phyloP scores from a whole-genome alignment of 2,113 vertebrate species.

The Lepus americanus region DNA sequence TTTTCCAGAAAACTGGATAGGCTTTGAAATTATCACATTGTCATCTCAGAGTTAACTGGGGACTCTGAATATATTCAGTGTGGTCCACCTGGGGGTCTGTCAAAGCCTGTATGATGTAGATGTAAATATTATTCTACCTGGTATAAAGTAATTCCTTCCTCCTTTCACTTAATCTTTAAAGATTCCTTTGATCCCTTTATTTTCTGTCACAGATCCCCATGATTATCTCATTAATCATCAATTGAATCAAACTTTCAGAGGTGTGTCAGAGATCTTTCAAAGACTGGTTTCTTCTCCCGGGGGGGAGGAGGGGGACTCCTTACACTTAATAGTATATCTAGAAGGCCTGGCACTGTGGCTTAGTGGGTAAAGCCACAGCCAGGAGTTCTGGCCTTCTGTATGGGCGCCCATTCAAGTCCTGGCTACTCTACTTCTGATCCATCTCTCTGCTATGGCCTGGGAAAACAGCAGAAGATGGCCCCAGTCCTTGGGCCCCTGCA shows the following conservation, averaged over 20 bases:
- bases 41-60: neutral
- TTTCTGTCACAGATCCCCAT: neutral
- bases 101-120: neutral
- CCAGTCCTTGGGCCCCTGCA: too few relatives aligned
- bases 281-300: neutral
- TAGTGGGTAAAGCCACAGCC: too few relatives aligned
- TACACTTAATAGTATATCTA: neutral
- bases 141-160: neutral
- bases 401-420: too few relatives aligned
- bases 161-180: slow-evolving; percentile 19
- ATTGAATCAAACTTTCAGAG: neutral
- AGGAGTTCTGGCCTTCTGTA: too few relatives aligned
- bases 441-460: too few relatives aligned
- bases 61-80: neutral
- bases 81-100: neutral
- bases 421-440: too few relatives aligned
- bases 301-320: neutral
- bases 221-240: slow-evolving; percentile 12
- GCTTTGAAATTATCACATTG: neutral
- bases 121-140: neutral
- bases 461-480: too few relatives aligned
- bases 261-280: neutral
- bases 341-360: neutral
- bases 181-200: neutral
- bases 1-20: neutral